These are phyloP conservation scores for Crossocerus cetratus DNA, from an alignment of 2,888 invertebrate genomes.

Conservation along the genomic window DNA sequence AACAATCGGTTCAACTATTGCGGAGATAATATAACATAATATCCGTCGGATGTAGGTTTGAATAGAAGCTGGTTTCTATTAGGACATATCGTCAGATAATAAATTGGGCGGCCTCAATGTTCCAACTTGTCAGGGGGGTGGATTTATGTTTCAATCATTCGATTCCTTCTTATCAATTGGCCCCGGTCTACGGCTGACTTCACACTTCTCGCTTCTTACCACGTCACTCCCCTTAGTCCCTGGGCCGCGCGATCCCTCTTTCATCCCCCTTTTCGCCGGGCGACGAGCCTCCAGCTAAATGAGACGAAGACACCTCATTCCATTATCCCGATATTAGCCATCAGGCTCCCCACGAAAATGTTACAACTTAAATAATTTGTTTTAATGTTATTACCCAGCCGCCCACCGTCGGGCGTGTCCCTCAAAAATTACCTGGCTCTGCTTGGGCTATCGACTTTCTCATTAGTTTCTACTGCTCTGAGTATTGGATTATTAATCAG, in stretches of 20 bases:
- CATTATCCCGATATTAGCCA: slow-evolving; percentile 76
- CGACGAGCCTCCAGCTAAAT: slow-evolving; percentile 52
- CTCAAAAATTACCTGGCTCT: no score
- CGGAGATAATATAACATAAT: no score
- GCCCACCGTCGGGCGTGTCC: no score
- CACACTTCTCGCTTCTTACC: slow-evolving; percentile 52
- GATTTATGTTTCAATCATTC: slow-evolving; percentile 72
- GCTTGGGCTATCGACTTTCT: no score
- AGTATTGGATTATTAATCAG: no score
- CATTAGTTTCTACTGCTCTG: no score
- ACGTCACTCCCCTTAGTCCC: slow-evolving; percentile 44
- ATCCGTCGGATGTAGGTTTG: no score
- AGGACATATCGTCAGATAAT: not conserved
- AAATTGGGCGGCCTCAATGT: slow-evolving; percentile 33
- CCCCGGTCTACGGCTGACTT: slow-evolving; percentile 54
- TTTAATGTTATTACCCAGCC: slow-evolving; percentile 72
- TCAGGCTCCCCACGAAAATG: slow-evolving; percentile 74
- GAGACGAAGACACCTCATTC: slow-evolving; percentile 66
- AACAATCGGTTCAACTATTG: no score
- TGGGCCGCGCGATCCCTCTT: slow-evolving; percentile 30
- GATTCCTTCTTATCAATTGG: slow-evolving; percentile 73
- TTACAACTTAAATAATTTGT: slow-evolving; percentile 76
- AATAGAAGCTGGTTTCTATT: no score
- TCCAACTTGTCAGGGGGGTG: slow-evolving; percentile 60
- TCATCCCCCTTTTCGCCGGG: slow-evolving; percentile 39